Percentiles rank a stretch among this genome's conserved stretches.
phyloP scores from a whole-genome alignment of 2,113 vertebrate species.

The Rana temporaria region DNA sequence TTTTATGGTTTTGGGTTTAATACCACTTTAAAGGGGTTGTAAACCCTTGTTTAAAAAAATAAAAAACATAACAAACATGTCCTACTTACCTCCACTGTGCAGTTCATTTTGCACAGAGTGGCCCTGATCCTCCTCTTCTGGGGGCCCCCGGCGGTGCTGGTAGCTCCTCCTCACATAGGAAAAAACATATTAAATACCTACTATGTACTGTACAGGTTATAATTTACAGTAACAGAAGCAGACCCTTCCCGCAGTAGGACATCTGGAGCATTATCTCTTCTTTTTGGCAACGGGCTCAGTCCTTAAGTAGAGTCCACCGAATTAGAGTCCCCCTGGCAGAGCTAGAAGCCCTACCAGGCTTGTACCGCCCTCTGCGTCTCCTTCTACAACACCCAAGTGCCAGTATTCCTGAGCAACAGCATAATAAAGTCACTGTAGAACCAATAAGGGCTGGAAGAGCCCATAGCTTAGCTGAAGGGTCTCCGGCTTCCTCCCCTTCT shows the following conservation, averaged over 20 bases:
- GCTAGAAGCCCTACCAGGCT: constrained; percentile 66
- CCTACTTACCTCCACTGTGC: too few species aligned
- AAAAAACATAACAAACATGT: too few species aligned
- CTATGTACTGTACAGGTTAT: not conserved
- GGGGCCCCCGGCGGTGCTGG: too few species aligned
- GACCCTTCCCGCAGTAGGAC: not conserved
- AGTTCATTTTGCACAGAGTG: too few species aligned
- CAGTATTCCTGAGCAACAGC: constrained; percentile 77
- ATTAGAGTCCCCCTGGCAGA: constrained; percentile 71
- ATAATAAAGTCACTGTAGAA: constrained; percentile 73
- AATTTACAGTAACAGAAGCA: not conserved
- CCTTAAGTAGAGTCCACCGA: constrained; percentile 72
- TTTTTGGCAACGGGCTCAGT: constrained; percentile 53
- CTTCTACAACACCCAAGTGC: constrained; percentile 72
- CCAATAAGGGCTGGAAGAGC: constrained; percentile 76
- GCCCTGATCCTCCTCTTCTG: too few species aligned
- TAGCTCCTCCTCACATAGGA: too few species aligned
- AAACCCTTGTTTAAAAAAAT: too few species aligned
- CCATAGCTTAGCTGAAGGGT: constrained; percentile 69
- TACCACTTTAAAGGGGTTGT: too few species aligned
- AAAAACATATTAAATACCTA: too few species aligned
- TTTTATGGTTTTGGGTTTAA: too few species aligned
- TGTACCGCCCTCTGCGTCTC: constrained; percentile 77
- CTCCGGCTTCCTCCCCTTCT: constrained; percentile 16
- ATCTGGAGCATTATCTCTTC: too few species aligned